phyloP scores from a whole-genome alignment of 2,888 invertebrate genomes.

The Calliphora vomitoria region DNA sequence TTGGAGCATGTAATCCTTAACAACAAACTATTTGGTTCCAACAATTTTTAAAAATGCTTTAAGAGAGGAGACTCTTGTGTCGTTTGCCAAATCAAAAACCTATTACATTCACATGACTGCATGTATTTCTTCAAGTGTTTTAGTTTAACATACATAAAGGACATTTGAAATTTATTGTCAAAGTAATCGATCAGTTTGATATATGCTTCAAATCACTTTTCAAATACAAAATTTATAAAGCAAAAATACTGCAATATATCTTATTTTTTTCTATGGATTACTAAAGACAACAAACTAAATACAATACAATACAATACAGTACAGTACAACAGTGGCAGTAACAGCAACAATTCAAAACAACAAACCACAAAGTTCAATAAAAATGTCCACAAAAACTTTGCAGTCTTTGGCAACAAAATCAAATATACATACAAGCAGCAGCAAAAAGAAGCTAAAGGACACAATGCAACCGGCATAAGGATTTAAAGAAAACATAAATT shows the following conservation, averaged over 20 bases:
- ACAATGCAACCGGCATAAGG: conserved; percentile 41
- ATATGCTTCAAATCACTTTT: conserved; percentile 72
- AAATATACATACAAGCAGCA: not conserved
- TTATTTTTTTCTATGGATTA: conserved; percentile 23
- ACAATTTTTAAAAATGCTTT: too few species aligned
- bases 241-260: conserved; percentile 53
- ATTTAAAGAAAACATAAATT: conserved; percentile 66
- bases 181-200: conserved; percentile 77
- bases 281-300: conserved; percentile 16
- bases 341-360: conserved; percentile 41
- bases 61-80: too few species aligned
- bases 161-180: conserved; percentile 65
- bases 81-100: too few species aligned
- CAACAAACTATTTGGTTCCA: too few species aligned
- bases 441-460: conserved; percentile 7
- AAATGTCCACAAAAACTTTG: conserved; percentile 54
- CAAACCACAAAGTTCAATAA: conserved; percentile 62
- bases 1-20: too few species aligned
- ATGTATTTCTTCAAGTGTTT: conserved; percentile 42
- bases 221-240: conserved; percentile 61
- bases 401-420: conserved; percentile 26
- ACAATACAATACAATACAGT: not conserved
- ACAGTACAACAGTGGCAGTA: conserved; percentile 3
- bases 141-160: conserved; percentile 31
- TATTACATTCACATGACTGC: too few species aligned